Base-by-base conservation (phyloP, 2,888 invertebrate species). In the Punctoribates punctum region DNA sequence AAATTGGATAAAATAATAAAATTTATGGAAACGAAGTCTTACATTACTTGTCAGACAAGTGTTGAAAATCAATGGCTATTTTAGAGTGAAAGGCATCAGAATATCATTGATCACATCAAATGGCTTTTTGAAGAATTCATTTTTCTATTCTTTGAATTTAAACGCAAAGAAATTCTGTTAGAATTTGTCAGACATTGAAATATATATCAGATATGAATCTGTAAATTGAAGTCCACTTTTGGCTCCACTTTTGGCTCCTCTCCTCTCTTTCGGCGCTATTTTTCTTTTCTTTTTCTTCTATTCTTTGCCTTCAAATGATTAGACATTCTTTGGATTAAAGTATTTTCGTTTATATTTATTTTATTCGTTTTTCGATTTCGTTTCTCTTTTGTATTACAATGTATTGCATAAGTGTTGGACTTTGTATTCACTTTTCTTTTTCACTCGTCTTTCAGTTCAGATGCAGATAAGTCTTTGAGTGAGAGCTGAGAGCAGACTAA, bases 291-390 rank as follows among this genome's bases (percentile, higher is more conserved):
- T 42, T 42, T 13, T 11, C 8, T 42, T 42, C 42, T 42, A 5
- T 25, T 57, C 23, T 23, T 23, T 23, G 11, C 13, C 25, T 57
- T 25, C 25, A 57, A 57, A 57, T 57, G 57, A 57, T 23, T 57
- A 23, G 57, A 57, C 57, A 23, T 57, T 57, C 23, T 57, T 6
- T 57, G 57, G 57, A 57, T 57, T 57, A 57, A 57, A 57, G 57
- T 25, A 25, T 57, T 57, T 57, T 25, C 57, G n/a, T 57, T 20
- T 29, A 5, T 65, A 65, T 65, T 65, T 54, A 25, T 20, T 65
- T 65, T 65, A 65, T 65, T 65, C 20, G 25, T 27, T n/a, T 27
- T 65, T 60, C 20, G 5, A 25, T 60, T 27, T 29, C 20, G 57
- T 60, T 20, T 51, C 5, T 51, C 6, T n/a, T 51, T 51, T 51